Percentiles rank a stretch among this genome's conserved stretches.
Conservation (phyloP, 1,140 invertebrate species). For the Bombus difficillimus region DNA sequence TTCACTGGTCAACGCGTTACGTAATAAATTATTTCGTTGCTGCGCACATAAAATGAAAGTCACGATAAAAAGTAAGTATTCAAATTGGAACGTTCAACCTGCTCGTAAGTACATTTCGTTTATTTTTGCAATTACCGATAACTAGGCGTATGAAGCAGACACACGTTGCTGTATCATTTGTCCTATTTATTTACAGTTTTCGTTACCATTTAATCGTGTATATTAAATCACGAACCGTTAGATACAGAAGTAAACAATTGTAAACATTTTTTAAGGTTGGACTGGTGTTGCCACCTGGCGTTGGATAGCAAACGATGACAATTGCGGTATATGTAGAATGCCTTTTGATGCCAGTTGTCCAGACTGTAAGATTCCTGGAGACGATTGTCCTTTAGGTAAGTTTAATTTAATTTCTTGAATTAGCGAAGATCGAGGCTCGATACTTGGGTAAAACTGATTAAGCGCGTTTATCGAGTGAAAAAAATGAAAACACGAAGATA, state of each 20-base stretch:
- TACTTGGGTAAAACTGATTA: no score
- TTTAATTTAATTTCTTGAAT: not conserved
- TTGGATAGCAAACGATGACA: slow-evolving; percentile 99
- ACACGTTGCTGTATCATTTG: not conserved
- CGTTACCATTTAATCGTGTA: not conserved
- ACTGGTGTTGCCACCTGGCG: slow-evolving; percentile 98
- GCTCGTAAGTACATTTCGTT: not conserved
- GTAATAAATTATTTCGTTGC: no score
- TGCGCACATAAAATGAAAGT: slow-evolving; percentile 71
- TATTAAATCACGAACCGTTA: not conserved
- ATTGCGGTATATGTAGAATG: slow-evolving; percentile 99
- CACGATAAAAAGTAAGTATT: slow-evolving; percentile 76
- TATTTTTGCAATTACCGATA: not conserved
- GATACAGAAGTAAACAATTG: not conserved
- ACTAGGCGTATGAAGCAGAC: accelerated
- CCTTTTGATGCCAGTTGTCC: slow-evolving; percentile 99
- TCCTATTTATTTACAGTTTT: not conserved
- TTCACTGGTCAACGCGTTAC: not conserved
- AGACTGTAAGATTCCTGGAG: slow-evolving; percentile 98
- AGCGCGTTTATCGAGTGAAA: no score
- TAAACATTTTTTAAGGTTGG: slow-evolving; percentile 87
- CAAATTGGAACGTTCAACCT: not conserved
- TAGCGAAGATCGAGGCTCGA: not conserved
- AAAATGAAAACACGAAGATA: no score
- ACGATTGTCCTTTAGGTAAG: slow-evolving; percentile 96